Conservation (phyloP, 2,888 invertebrate genomes). For the Lucinisca nassula region DNA sequence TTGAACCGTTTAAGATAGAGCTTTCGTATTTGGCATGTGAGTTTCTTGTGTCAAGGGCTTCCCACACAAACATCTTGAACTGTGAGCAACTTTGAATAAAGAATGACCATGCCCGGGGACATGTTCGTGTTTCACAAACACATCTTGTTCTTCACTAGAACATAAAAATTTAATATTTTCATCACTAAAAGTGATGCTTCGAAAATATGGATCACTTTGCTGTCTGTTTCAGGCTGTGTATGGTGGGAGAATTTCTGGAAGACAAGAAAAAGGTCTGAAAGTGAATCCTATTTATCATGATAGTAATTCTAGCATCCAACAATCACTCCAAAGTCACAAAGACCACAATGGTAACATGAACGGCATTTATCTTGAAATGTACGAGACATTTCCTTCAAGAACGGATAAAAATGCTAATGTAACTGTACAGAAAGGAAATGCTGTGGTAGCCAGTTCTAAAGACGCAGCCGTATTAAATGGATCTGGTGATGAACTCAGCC, state of each 20-base stretch:
- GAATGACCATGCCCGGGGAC: too few relatives aligned
- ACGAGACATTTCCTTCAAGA: slow-evolving; percentile 48
- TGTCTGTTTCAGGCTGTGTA: slow-evolving; percentile 78
- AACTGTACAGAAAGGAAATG: background rate
- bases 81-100: too few relatives aligned
- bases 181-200: too few relatives aligned
- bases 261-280: slow-evolving; percentile 75
- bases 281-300: slow-evolving; percentile 81
- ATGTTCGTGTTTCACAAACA: too few relatives aligned
- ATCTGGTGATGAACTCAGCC: background rate
- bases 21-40: too few relatives aligned
- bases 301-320: slow-evolving; percentile 21
- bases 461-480: background rate
- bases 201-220: too few relatives aligned
- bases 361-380: slow-evolving; percentile 49
- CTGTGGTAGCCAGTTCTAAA: background rate
- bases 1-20: too few relatives aligned
- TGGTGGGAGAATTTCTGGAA: slow-evolving; percentile 77
- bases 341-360: slow-evolving; percentile 56
- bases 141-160: too few relatives aligned
- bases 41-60: too few relatives aligned
- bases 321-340: background rate
- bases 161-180: too few relatives aligned
- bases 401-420: background rate
- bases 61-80: too few relatives aligned